Evolutionary conservation across 2,888 invertebrate species (phyloP), one percentile per base, ranked within the genome.

Genomic region (Apantesis nais): DNA sequence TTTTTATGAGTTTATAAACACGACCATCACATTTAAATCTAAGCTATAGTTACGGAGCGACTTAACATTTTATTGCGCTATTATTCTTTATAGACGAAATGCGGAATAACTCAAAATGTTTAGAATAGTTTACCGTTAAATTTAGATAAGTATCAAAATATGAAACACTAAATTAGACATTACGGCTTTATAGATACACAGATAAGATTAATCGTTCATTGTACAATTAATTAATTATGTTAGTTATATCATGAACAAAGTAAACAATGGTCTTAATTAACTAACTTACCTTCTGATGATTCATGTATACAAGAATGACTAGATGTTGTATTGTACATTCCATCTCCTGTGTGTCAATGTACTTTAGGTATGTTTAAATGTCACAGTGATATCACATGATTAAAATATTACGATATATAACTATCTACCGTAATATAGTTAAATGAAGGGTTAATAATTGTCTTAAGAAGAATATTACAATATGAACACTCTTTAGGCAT

Each of bases 1-100:
- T 90, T 91, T 89, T 89, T 90, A 89, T 89, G 85, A 89, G 89
- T 91, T 90, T 88, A 89, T 87, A 92, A 93, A 93, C 92, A 93
- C 89, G 89, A 89, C 86, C 91, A 92, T 92, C 91, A 89, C 91
- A 89, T 91, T 92, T 89, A 87, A 90, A 89, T 85, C 87, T 87
- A 80, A 83, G 80, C 83, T 85, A 85, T 83, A 83, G 83, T 81
- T 85, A 76, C 86, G 86, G 87, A 89, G 90, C 90, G 88, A 86
- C 89, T 91, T 85, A 88, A 89, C 82, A 83, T 90, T 92, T 91
- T 91, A 91, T 90, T 86, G 74, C 83, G 81, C 88, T 86, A 88
- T 92, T 89, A 90, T 90, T 90, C 87, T 88, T 86, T 89, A 88
- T 86, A 86, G 84, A 78, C 76, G 75, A 76, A 78, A 81, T 82